A percentile compares a stretch with the other conserved stretches of the same genome.
Evolutionary conservation across 2,797 vertebrate genomes (phyloP).

Genomic region (Phalanger gymnotis): DNA sequence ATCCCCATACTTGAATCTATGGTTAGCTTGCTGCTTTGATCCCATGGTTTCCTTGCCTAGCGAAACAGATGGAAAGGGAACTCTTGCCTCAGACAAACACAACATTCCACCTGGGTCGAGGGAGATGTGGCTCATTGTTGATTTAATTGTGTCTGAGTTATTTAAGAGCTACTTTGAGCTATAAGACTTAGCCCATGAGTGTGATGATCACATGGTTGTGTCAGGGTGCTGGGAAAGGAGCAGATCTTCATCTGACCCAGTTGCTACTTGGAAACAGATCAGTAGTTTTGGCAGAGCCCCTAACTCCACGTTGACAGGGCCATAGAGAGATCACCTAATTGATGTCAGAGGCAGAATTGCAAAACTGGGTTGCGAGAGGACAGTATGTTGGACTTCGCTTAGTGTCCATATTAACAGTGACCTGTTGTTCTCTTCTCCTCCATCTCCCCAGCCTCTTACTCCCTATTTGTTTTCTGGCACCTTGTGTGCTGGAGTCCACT

Average conservation of each 20-base stretch:
- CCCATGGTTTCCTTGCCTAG: not conserved
- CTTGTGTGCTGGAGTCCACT: slow-evolving; percentile 22
- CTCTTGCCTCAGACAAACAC: not conserved
- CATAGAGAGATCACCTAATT: slow-evolving; percentile 34
- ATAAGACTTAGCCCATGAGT: not conserved
- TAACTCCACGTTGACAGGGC: slow-evolving; percentile 10
- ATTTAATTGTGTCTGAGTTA: slow-evolving; percentile 45
- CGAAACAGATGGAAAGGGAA: slow-evolving; percentile 2
- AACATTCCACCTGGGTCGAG: not conserved
- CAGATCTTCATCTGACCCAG: not conserved
- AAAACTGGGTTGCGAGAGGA: not conserved
- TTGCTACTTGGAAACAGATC: not conserved
- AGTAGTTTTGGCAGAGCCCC: slow-evolving; percentile 34
- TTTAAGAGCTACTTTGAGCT: slow-evolving; percentile 32
- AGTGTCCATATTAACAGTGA: not conserved
- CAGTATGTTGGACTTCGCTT: slow-evolving; percentile 55
- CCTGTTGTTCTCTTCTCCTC: not conserved
- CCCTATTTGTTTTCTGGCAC: not conserved
- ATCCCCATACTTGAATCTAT: not conserved
- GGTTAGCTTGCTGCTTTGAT: not conserved
- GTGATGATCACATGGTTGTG: not conserved
- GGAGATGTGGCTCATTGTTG: not conserved
- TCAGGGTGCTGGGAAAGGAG: not conserved
- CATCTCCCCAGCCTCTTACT: not conserved
- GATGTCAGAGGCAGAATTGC: slow-evolving; percentile 26